These are phyloP conservation scores for Gonocerus acuteangulatus DNA, from an alignment of 2,888 invertebrate genomes.

Conservation along the genomic window DNA sequence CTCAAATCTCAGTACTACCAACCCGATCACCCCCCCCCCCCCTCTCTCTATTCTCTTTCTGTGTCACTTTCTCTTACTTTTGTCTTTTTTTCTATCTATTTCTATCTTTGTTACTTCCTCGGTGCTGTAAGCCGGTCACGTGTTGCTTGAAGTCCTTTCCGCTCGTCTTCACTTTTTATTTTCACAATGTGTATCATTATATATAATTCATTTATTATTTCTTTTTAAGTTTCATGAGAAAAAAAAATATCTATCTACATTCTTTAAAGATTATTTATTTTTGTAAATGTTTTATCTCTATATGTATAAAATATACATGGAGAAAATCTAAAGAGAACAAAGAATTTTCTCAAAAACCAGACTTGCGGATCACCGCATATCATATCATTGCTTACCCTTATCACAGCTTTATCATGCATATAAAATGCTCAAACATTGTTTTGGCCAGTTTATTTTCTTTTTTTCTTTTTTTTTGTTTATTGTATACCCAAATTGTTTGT, in stretches of 20 bases:
- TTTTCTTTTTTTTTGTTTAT: neutral
- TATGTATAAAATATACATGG: conserved; percentile 1
- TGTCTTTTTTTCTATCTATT: conserved; percentile 33
- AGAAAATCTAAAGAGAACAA: conserved; percentile 44
- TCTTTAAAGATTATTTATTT: neutral
- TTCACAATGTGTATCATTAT: conserved; percentile 2
- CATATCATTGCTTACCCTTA: conserved; percentile 20
- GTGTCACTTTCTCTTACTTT: conserved; percentile 32
- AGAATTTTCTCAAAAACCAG: conserved; percentile 46
- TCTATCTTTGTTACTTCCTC: conserved; percentile 34
- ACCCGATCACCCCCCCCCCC: conserved; percentile 23
- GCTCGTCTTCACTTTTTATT: conserved; percentile 32
- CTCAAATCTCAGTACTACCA: conserved; percentile 16
- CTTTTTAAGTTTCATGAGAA: neutral
- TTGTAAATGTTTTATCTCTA: neutral
- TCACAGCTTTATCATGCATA: conserved; percentile 22
- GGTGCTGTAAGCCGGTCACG: conserved; percentile 35
- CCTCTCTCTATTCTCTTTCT: conserved; percentile 35
- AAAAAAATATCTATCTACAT: conserved; percentile 1
- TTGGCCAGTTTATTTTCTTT: neutral
- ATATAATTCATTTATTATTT: conserved; percentile 1
- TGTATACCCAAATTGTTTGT: neutral
- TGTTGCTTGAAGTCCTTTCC: conserved; percentile 34
- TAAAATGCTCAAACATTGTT: conserved; percentile 2
- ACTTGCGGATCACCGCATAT: conserved; percentile 19